Evolutionary conservation across 2,113 vertebrate species (phyloP).

Genomic region (Erythrocercus mccallii): DNA sequence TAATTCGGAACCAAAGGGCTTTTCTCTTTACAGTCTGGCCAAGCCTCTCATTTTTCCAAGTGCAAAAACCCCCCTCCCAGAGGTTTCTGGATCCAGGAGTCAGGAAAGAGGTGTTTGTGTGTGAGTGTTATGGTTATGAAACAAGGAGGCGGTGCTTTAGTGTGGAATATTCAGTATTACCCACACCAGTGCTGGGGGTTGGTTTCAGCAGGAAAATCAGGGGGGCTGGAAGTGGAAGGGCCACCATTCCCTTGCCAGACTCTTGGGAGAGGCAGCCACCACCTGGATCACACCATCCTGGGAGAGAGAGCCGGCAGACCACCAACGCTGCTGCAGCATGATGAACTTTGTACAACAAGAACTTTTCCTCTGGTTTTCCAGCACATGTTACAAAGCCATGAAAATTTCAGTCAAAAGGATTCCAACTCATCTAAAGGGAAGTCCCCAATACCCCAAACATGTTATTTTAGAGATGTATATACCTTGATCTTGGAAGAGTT

Average conservation of each 20-base stretch:
- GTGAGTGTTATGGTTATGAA: rapidly evolving
- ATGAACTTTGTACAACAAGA: background rate
- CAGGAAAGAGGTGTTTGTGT: background rate
- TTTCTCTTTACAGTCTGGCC: background rate
- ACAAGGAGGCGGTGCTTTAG: background rate
- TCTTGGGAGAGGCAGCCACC: background rate
- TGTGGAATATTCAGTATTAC: background rate
- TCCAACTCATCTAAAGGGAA: background rate
- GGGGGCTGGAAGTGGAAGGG: background rate
- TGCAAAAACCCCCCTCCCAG: background rate
- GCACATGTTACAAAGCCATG: background rate
- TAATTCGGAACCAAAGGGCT: background rate
- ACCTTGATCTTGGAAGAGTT: background rate
- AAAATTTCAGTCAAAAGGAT: background rate
- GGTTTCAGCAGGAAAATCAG: background rate
- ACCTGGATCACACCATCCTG: background rate
- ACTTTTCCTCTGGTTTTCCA: background rate
- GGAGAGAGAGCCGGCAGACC: background rate
- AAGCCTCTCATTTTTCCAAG: background rate
- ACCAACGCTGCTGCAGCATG: rapidly evolving
- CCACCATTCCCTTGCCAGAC: background rate
- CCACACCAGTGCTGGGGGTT: background rate
- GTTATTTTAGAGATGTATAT: background rate
- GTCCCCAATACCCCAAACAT: background rate
- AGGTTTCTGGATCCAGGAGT: background rate